Conservation (phyloP, 2,113 vertebrate species). For the Lanius ludovicianus region DNA sequence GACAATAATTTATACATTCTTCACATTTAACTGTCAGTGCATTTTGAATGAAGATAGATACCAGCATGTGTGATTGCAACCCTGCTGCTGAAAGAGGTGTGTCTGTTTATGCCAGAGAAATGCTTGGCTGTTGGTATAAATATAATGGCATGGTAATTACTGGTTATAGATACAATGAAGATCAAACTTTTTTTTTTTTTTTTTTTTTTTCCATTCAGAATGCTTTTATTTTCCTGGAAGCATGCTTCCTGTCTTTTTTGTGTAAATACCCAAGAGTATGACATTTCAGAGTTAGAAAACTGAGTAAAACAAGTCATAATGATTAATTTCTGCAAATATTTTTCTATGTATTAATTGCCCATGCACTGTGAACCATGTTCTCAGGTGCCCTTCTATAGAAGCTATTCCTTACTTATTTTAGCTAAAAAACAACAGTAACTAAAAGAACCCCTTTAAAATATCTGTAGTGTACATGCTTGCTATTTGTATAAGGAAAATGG, state of each 20-base stretch:
- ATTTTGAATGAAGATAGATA: background rate
- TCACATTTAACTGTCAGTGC: background rate
- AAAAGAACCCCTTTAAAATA: background rate
- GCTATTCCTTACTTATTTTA: background rate
- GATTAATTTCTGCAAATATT: background rate
- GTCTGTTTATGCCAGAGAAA: conserved; percentile 20
- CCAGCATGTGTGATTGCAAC: background rate
- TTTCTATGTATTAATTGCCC: background rate
- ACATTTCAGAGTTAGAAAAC: background rate
- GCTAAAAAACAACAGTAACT: background rate
- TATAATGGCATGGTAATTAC: conserved; percentile 33
- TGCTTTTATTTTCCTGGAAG: background rate
- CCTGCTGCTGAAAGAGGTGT: conserved; percentile 13
- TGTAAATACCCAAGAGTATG: background rate
- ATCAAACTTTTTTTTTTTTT: background rate
- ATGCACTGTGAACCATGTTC: background rate
- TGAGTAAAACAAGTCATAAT: background rate
- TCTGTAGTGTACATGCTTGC: background rate
- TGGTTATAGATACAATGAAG: conserved; percentile 21
- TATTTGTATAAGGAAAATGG: background rate
- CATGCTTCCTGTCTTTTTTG: background rate
- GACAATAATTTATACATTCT: background rate
- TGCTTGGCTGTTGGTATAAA: conserved; percentile 18
- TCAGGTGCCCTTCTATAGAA: background rate
- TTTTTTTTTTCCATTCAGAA: background rate